These are phyloP conservation scores for Malurus cyaneus DNA, from an alignment of 2,113 vertebrate species.

Conservation along the genomic window DNA sequence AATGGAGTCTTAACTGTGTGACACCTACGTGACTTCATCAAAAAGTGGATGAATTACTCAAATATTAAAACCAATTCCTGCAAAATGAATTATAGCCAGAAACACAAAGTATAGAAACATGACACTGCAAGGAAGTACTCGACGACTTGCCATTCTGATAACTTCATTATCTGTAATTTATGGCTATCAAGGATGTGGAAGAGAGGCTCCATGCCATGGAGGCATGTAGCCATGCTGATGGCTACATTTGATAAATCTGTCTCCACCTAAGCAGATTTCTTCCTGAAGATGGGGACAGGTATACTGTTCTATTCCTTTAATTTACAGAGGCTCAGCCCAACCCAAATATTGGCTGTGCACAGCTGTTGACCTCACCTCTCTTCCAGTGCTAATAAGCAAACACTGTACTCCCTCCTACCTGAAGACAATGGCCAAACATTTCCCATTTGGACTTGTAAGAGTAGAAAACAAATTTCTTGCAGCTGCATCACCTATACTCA, in stretches of 20 bases:
- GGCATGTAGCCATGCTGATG: too few species aligned
- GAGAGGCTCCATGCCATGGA: too few species aligned
- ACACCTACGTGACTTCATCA: background rate
- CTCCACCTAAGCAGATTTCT: background rate
- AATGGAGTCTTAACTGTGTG: background rate
- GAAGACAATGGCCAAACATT: background rate
- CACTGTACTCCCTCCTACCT: fast-evolving
- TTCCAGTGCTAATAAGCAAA: background rate
- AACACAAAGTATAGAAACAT: background rate
- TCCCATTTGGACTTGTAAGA: background rate
- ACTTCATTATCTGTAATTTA: background rate
- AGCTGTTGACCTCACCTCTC: background rate
- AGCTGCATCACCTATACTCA: background rate
- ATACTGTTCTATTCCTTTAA: background rate
- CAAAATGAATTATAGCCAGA: background rate
- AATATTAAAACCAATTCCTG: background rate
- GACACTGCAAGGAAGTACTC: background rate
- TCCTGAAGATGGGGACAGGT: background rate
- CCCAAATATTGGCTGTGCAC: background rate
- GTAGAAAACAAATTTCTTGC: background rate
- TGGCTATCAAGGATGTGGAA: background rate
- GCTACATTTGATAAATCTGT: background rate
- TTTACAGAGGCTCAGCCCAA: background rate
- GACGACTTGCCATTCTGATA: background rate
- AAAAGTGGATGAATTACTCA: background rate